A percentile compares a stretch with the other conserved stretches of the same genome.
phyloP scores from a whole-genome alignment of 2,797 vertebrate genomes.

The Crocidura indochinensis region DNA sequence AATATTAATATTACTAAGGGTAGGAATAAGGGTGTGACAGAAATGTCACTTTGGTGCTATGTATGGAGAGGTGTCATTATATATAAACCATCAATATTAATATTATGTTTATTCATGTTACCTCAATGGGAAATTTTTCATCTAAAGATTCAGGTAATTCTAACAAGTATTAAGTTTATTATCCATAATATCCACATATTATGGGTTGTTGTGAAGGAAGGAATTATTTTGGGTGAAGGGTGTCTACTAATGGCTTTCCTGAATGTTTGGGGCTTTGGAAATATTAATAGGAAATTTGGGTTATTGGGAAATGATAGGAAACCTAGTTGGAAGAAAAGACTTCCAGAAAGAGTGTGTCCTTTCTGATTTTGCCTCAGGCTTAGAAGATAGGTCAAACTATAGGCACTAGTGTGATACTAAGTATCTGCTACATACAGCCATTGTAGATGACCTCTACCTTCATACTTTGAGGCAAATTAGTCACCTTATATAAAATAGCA shows the following conservation, averaged over 20 bases:
- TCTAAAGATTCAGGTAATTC: conserved; percentile 45
- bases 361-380: conserved; percentile 15
- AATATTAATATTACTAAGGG: too few species aligned
- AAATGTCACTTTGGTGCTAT: too few species aligned
- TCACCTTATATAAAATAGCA: neutral
- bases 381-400: neutral
- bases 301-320: neutral
- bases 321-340: neutral
- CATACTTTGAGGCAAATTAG: neutral
- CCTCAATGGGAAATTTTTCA: neutral
- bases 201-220: neutral
- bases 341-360: neutral
- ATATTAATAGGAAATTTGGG: too few species aligned
- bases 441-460: neutral
- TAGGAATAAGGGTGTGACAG: too few species aligned
- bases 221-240: conserved; percentile 41
- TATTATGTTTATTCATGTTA: too few species aligned
- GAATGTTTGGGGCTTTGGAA: too few species aligned
- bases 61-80: too few species aligned
- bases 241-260: too few species aligned
- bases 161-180: conserved; percentile 61
- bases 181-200: conserved; percentile 6
- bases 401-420: neutral
- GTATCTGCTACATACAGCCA: neutral
- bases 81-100: too few species aligned